Conservation (phyloP, 2,888 invertebrate species). For the Linnaemya tessellans region DNA sequence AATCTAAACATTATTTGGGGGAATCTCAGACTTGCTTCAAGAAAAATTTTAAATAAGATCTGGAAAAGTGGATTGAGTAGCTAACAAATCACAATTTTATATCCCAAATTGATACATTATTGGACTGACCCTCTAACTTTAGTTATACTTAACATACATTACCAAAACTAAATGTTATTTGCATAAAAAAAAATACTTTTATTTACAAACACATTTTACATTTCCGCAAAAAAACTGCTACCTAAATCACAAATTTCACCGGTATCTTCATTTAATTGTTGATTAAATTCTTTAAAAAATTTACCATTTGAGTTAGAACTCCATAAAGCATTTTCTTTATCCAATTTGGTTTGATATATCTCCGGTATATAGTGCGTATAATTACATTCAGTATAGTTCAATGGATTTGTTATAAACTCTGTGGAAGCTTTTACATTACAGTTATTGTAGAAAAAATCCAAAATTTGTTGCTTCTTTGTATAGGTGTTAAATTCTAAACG, state of each 20-base stretch:
- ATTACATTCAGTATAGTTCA: constrained; percentile 74
- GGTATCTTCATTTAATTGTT: constrained; percentile 63
- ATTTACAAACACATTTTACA: constrained; percentile 56
- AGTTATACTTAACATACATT: too few species aligned
- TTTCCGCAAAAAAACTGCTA: constrained; percentile 76
- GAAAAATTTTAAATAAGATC: too few species aligned
- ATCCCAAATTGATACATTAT: too few species aligned
- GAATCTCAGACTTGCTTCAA: too few species aligned
- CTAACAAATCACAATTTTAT: too few species aligned
- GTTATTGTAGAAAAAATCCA: constrained; percentile 87
- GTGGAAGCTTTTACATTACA: constrained; percentile 83
- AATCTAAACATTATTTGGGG: too few species aligned
- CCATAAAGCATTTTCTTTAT: constrained; percentile 69
- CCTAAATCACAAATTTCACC: constrained; percentile 74
- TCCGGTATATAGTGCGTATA: constrained; percentile 75
- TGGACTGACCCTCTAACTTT: too few species aligned
- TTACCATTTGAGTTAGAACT: constrained; percentile 76
- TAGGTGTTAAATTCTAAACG: constrained; percentile 91
- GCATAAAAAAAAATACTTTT: background rate
- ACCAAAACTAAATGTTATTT: background rate
- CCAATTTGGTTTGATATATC: constrained; percentile 39
- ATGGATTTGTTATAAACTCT: constrained; percentile 42
- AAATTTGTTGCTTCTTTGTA: constrained; percentile 87
- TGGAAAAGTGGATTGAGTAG: too few species aligned
- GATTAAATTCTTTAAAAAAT: constrained; percentile 77